phyloP scores from a whole-genome alignment of 2,797 vertebrate species.

The Acrossocheilus fasciatus region DNA sequence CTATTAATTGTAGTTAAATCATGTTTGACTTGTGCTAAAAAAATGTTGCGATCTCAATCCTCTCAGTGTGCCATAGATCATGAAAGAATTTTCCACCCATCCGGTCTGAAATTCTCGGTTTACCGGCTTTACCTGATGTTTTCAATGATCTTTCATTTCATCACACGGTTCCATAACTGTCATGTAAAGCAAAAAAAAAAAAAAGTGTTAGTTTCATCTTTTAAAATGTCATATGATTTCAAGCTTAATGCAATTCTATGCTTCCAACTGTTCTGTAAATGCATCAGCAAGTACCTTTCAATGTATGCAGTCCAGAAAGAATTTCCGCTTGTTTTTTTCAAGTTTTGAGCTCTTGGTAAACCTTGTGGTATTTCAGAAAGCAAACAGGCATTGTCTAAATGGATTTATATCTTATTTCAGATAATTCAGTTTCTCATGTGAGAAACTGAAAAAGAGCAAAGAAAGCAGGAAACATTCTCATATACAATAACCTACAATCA shows the following conservation, averaged over 20 bases:
- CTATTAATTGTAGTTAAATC: neutral
- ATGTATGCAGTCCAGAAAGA: neutral
- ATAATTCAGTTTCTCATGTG: neutral
- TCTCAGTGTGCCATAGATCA: neutral
- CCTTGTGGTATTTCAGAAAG: neutral
- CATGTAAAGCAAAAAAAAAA: neutral
- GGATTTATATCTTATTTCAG: constrained; percentile 10
- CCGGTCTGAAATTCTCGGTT: neutral
- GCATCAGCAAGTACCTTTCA: neutral
- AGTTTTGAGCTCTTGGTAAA: neutral
- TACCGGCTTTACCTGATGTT: neutral
- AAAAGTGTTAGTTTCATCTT: neutral
- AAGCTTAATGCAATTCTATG: neutral
- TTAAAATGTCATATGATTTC: neutral
- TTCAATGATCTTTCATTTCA: neutral
- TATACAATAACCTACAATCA: neutral
- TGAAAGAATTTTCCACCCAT: neutral
- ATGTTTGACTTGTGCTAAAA: neutral
- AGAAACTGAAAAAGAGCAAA: neutral
- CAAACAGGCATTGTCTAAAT: neutral
- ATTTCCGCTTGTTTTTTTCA: neutral
- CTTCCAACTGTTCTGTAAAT: neutral
- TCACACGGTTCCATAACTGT: neutral
- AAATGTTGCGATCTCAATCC: neutral
- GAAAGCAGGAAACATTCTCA: neutral